Percentiles rank a stretch among this genome's conserved stretches.
These are phyloP conservation scores for Cebus imitator DNA, from an alignment of 2,113 vertebrate genomes.

Conservation along the genomic window DNA sequence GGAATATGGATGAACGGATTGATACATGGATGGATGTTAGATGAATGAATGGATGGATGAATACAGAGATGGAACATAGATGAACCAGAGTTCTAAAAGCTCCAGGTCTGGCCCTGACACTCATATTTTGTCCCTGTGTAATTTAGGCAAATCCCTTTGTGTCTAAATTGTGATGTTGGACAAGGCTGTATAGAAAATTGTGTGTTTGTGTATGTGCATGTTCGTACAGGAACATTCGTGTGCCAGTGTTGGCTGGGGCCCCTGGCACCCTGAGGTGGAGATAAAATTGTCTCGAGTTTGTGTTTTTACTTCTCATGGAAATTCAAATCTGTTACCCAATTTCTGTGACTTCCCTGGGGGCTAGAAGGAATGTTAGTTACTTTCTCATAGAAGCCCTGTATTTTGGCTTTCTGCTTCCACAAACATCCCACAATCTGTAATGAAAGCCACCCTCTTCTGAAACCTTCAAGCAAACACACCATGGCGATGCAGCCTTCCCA, in stretches of 20 bases:
- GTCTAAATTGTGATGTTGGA: background rate
- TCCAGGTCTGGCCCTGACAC: too few relatives aligned
- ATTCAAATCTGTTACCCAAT: background rate
- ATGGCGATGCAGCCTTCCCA: background rate
- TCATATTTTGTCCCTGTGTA: background rate
- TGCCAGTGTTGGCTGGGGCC: background rate
- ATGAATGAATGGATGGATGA: background rate
- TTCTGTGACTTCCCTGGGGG: background rate
- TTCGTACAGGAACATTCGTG: background rate
- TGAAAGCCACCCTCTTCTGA: background rate
- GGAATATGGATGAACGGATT: background rate
- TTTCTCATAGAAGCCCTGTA: background rate
- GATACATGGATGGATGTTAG: background rate
- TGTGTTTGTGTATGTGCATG: background rate
- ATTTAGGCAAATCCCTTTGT: background rate
- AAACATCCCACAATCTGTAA: background rate
- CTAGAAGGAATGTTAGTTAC: background rate
- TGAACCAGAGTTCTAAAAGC: background rate
- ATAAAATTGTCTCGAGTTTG: background rate
- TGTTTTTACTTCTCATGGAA: background rate
- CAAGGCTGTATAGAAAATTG: background rate
- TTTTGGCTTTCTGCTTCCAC: background rate
- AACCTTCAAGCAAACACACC: background rate
- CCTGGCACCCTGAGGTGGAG: background rate
- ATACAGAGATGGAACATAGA: background rate